phyloP scores from a whole-genome alignment of 2,888 invertebrate species.

The Megalurothrips usitatus region DNA sequence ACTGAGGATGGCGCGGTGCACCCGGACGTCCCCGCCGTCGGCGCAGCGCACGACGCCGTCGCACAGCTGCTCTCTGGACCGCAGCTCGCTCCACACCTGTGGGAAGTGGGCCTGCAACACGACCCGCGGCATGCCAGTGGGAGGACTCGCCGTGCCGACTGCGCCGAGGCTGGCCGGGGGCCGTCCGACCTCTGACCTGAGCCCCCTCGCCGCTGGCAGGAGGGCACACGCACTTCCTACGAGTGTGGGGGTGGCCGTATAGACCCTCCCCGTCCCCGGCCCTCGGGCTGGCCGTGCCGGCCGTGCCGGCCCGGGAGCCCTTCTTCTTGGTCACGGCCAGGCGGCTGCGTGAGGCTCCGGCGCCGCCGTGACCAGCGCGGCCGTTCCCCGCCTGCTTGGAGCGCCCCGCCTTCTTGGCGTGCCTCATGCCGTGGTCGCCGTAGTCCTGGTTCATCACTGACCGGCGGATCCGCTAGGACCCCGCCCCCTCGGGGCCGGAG shows the following conservation, averaged over 20 bases:
- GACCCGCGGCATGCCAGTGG: background rate
- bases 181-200: background rate
- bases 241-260: background rate
- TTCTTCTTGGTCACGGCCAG: background rate
- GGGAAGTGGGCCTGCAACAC: background rate
- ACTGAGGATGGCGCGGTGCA: constrained; percentile 67
- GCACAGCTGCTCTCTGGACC: constrained; percentile 61
- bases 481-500: background rate
- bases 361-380: background rate
- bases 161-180: too few species aligned
- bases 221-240: constrained; percentile 4
- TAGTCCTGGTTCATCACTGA: too few species aligned
- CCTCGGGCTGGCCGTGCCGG: too few species aligned
- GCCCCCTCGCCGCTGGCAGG: background rate
- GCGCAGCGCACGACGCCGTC: constrained; percentile 64
- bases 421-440: too few species aligned
- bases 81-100: constrained; percentile 34
- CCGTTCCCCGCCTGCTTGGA: background rate
- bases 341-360: background rate
- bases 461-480: too few species aligned
- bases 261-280: background rate
- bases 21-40: constrained; percentile 57
- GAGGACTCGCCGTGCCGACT: too few species aligned
- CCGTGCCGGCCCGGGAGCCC: too few species aligned
- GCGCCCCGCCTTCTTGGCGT: too few species aligned